Conservation (phyloP, 2,113 vertebrate species). For the Lutjanus erythropterus region DNA sequence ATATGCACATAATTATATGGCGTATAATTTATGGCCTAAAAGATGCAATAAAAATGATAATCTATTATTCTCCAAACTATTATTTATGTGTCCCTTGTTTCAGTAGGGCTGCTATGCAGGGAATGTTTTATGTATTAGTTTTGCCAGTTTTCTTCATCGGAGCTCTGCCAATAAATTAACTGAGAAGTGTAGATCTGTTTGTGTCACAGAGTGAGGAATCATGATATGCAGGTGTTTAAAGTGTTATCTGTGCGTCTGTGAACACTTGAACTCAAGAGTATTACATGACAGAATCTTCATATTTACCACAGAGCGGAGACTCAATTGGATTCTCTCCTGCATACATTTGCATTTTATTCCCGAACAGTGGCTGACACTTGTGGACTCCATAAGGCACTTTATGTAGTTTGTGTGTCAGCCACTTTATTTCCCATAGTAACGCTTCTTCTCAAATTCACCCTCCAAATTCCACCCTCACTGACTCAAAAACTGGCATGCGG, state of each 20-base stretch:
- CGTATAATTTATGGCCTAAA: conserved; percentile 16
- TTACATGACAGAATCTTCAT: conserved; percentile 6
- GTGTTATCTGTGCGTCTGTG: not conserved
- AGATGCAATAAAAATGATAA: conserved; percentile 21
- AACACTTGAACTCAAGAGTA: conserved; percentile 25
- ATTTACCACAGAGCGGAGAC: conserved; percentile 12
- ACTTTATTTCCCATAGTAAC: not conserved
- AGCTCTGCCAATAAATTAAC: not conserved
- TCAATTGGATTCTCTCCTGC: not conserved
- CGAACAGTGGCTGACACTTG: conserved; percentile 9
- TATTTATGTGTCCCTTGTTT: conserved; percentile 25
- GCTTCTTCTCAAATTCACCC: not conserved
- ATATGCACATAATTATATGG: conserved; percentile 10
- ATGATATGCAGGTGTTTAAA: not conserved
- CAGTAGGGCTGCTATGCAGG: too few species aligned
- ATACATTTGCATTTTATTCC: conserved; percentile 26
- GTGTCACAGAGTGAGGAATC: not conserved
- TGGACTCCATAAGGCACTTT: not conserved
- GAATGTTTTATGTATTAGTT: conserved; percentile 10
- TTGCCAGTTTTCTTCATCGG: conserved; percentile 6
- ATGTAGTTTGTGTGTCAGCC: not conserved
- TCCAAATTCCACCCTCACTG: not conserved
- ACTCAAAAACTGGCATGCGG: not conserved
- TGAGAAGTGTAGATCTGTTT: not conserved
- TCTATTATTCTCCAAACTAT: conserved; percentile 17